Evolutionary conservation across 1,140 invertebrate species (phyloP).

Genomic region (Holcopasites calliopsidis): DNA sequence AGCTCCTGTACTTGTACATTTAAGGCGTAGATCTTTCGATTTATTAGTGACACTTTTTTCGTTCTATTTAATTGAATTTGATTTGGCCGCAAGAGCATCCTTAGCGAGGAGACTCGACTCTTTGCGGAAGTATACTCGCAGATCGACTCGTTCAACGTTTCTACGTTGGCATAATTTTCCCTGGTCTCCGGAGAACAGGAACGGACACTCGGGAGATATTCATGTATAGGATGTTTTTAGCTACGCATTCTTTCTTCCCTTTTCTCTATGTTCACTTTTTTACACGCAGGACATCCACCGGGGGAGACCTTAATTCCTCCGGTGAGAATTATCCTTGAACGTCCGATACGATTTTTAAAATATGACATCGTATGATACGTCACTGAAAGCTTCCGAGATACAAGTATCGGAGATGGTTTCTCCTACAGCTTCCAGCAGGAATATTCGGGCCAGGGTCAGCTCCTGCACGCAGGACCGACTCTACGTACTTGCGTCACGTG

Average conservation of each 20-base stretch:
- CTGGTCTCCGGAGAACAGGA: not conserved
- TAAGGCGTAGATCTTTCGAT: no score
- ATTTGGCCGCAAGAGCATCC: not conserved
- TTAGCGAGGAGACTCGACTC: not conserved
- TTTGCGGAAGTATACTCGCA: not conserved
- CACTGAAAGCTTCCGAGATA: not conserved
- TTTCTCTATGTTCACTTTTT: no score
- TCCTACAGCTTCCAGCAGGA: no score
- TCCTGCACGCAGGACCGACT: conserved; percentile 31
- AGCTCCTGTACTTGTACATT: no score
- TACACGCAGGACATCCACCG: not conserved
- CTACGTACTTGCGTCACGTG: conserved; percentile 26
- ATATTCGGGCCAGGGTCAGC: conserved; percentile 47
- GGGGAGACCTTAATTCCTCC: not conserved
- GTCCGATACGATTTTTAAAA: no score
- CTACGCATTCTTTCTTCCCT: not conserved
- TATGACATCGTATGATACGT: not conserved
- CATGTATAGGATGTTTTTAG: not conserved
- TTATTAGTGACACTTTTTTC: not conserved
- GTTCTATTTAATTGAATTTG: not conserved
- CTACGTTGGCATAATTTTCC: not conserved
- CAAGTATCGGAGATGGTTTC: not conserved
- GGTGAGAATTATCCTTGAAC: no score
- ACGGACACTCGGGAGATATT: not conserved
- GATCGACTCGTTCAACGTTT: not conserved